Base-by-base conservation (phyloP, 2,888 invertebrate genomes). In the Cremastobaeus sp. region DNA sequence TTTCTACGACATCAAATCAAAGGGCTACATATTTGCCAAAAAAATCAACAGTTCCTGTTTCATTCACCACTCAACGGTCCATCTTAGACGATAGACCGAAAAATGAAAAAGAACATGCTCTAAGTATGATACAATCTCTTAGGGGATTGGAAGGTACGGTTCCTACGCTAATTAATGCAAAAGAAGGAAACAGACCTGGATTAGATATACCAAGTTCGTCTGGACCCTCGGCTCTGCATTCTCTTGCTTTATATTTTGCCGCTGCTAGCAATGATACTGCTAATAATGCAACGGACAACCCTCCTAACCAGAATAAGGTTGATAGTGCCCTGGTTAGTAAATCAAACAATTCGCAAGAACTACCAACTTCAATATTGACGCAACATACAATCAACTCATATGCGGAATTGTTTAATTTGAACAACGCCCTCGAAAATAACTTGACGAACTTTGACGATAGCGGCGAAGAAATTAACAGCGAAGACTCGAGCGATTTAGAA, bases 191-290 rank as follows among this genome's bases (percentile, higher is more conserved):
- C 20, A 89, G 93, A 70, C 90, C 90, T 28, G 94, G 93, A 2
- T 87, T 93, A n/a, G 89, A 92, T 3, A 91, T 93, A 5, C 93
- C 94, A 1, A 92, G 92, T 11, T 94, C 94, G 0, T 91, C 93
- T 0, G 93, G 94, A 0, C 94, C 95, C 0, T 93, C 93, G 83
- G 93, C 94, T 0, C 88, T 94, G 8, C 94, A 94, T 78, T 93
- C 94, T 0, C 85, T 95, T 39, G 95, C 95, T 0, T 91, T 94
- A 76, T 95, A 95, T 82, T 95, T 95, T 83, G 94, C 94, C 1
- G 92, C 92, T 5, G 92, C 92, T 76, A 89, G 92, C 71, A 83
- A 83, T n/a, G 83, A 83, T 25, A 83, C 82, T 2, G 81, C 81
- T 1, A 78, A 79, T 3, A 86, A 90, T 25, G 85, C 88, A 2